Percentiles rank a stretch among this genome's conserved stretches.
Evolutionary conservation across 2,888 invertebrate species (phyloP).

Genomic region (Microdon myrmicae): DNA sequence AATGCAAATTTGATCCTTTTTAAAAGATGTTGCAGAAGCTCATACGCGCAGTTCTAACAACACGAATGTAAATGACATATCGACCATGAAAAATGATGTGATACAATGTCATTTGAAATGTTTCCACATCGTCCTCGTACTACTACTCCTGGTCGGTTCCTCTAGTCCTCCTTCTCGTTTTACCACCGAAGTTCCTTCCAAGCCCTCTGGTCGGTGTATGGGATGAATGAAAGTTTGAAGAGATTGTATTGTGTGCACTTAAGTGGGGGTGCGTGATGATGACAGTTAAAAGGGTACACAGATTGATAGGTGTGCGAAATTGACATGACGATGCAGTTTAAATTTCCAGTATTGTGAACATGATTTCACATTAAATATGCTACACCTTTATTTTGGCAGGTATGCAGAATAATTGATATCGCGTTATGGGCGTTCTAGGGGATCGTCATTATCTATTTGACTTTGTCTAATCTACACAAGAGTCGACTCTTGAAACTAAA

Average conservation of each 20-base stretch:
- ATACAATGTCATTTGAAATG: conserved; percentile 46
- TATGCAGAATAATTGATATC: too few species aligned
- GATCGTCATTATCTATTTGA: too few species aligned
- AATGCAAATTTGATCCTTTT: conserved; percentile 40
- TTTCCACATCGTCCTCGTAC: conserved; percentile 29
- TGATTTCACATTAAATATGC: background rate
- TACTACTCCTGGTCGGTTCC: background rate
- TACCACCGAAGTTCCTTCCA: too few species aligned
- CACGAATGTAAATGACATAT: conserved; percentile 50
- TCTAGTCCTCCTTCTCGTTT: too few species aligned
- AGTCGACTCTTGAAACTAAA: too few species aligned
- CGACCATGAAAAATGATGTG: conserved; percentile 52
- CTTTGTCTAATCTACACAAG: too few species aligned
- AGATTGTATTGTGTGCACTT: conserved; percentile 44
- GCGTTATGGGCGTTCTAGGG: too few species aligned
- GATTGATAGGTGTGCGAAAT: conserved; percentile 42
- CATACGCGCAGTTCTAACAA: conserved; percentile 25
- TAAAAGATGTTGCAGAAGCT: conserved; percentile 19
- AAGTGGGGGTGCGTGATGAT: conserved; percentile 42
- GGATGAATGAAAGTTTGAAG: conserved; percentile 34
- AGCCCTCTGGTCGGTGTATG: too few species aligned
- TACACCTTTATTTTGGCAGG: too few species aligned
- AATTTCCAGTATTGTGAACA: conserved; percentile 3
- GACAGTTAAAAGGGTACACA: conserved; percentile 28
- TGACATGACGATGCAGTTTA: conserved; percentile 19